These are phyloP conservation scores for Pachyseris speciosa DNA, from an alignment of 64 coral and sea anemone genomes.

Conservation along the genomic window DNA sequence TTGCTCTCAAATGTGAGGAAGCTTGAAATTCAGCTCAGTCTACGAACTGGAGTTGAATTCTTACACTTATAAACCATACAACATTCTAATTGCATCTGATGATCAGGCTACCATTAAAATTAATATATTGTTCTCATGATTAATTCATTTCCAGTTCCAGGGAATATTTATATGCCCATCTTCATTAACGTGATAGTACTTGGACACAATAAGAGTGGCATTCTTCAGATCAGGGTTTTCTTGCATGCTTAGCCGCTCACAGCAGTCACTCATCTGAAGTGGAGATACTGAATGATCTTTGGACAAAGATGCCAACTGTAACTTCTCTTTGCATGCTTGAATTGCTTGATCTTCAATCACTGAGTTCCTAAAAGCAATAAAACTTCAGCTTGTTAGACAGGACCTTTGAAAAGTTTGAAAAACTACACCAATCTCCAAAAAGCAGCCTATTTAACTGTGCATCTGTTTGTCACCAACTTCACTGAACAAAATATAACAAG, in stretches of 20 bases:
- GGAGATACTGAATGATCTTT: slow-evolving; percentile 72
- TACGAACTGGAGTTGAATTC: too few species aligned
- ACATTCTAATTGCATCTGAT: too few species aligned
- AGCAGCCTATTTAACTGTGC: too few species aligned
- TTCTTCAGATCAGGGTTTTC: slow-evolving; percentile 34
- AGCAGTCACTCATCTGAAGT: slow-evolving; percentile 83
- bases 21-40: too few species aligned
- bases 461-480: too few species aligned
- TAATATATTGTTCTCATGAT: background rate
- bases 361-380: slow-evolving; percentile 51
- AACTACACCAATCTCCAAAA: too few species aligned
- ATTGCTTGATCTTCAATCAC: slow-evolving; percentile 58
- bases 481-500: too few species aligned
- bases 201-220: slow-evolving; percentile 55
- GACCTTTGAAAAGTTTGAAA: too few species aligned
- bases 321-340: slow-evolving; percentile 46
- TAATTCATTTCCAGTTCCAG: slow-evolving; percentile 84
- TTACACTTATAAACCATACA: too few species aligned
- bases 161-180: slow-evolving; percentile 88
- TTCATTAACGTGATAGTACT: slow-evolving; percentile 89
- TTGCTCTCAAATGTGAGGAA: too few species aligned
- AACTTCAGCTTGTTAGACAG: too few species aligned
- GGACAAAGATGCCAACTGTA: slow-evolving; percentile 54
- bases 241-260: slow-evolving; percentile 46
- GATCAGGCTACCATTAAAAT: too few species aligned